These are phyloP conservation scores for Villa cingulata DNA, from an alignment of 2,888 invertebrate species.

Conservation along the genomic window DNA sequence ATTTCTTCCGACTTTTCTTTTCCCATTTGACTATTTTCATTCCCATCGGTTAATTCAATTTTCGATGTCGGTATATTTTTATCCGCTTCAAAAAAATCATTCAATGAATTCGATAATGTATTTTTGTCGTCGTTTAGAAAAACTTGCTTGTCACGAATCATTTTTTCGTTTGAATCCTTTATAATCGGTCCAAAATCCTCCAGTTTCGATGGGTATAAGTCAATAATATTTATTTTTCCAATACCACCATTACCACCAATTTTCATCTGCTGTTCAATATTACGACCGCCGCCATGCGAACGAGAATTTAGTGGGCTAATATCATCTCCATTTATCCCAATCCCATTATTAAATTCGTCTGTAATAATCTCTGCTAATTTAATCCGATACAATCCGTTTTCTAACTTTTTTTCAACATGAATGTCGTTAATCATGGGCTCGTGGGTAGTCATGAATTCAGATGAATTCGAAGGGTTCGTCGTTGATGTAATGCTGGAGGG, in stretches of 20 bases:
- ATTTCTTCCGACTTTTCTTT: slow-evolving; percentile 5
- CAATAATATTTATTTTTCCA: slow-evolving; percentile 30
- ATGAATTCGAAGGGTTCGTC: slow-evolving; percentile 3
- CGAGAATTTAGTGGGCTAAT: slow-evolving; percentile 9
- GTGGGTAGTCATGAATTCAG: slow-evolving; percentile 11
- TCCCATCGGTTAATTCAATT: slow-evolving; percentile 16
- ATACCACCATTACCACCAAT: slow-evolving; percentile 16
- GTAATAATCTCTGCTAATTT: slow-evolving; percentile 27
- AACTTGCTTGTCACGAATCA: slow-evolving; percentile 20
- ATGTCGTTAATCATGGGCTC: slow-evolving; percentile 18
- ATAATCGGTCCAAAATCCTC: slow-evolving; percentile 30
- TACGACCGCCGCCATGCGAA: too few relatives aligned
- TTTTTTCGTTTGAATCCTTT: slow-evolving; percentile 24
- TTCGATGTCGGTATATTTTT: slow-evolving; percentile 15
- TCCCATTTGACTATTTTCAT: slow-evolving; percentile 1
- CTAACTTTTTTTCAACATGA: slow-evolving; percentile 20
- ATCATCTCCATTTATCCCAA: background rate
- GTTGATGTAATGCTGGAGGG: slow-evolving; percentile 5
- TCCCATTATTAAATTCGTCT: slow-evolving; percentile 21
- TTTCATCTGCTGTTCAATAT: slow-evolving; percentile 11
- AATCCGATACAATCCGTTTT: slow-evolving; percentile 28
- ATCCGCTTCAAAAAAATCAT: slow-evolving; percentile 9
- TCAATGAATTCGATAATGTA: slow-evolving; percentile 14
- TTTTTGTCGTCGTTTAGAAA: slow-evolving; percentile 14
- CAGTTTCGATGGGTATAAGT: slow-evolving; percentile 29